These are phyloP conservation scores for Leucania comma DNA, from an alignment of 2,888 invertebrate species.

Conservation along the genomic window DNA sequence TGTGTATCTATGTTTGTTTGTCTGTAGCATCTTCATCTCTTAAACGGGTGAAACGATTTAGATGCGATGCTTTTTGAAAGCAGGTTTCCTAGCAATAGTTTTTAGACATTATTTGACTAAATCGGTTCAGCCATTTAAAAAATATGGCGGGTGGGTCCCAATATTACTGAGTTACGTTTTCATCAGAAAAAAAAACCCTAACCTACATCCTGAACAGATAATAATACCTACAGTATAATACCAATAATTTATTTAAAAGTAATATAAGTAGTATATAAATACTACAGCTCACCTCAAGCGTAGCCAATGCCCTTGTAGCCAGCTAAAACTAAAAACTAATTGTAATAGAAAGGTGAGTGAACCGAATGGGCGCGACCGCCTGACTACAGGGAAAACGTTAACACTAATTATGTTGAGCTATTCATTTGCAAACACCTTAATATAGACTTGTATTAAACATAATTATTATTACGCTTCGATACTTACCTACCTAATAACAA, in stretches of 20 bases:
- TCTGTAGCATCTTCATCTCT: too few relatives aligned
- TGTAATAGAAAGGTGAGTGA: conserved; percentile 43
- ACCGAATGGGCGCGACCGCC: conserved; percentile 34
- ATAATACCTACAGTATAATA: background rate
- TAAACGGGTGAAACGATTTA: too few relatives aligned
- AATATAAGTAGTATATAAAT: background rate
- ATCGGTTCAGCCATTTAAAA: too few relatives aligned
- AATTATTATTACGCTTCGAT: too few relatives aligned
- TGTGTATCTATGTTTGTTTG: too few relatives aligned
- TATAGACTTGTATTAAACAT: background rate
- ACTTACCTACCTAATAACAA: background rate
- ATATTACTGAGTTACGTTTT: background rate
- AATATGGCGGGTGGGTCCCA: too few relatives aligned
- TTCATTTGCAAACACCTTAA: conserved; percentile 25
- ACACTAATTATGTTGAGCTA: conserved; percentile 36
- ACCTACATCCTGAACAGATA: background rate
- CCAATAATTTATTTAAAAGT: background rate
- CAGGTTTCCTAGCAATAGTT: too few relatives aligned
- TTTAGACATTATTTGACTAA: too few relatives aligned
- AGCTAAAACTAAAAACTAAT: conserved; percentile 26
- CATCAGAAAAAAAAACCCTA: background rate
- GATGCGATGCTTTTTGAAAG: too few relatives aligned
- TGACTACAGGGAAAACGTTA: conserved; percentile 16
- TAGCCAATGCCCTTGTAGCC: conserved; percentile 24
- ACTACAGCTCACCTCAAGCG: conserved; percentile 6